phyloP scores from a whole-genome alignment of 2,888 invertebrate genomes.

The Hirtodrosophila alboralis region DNA sequence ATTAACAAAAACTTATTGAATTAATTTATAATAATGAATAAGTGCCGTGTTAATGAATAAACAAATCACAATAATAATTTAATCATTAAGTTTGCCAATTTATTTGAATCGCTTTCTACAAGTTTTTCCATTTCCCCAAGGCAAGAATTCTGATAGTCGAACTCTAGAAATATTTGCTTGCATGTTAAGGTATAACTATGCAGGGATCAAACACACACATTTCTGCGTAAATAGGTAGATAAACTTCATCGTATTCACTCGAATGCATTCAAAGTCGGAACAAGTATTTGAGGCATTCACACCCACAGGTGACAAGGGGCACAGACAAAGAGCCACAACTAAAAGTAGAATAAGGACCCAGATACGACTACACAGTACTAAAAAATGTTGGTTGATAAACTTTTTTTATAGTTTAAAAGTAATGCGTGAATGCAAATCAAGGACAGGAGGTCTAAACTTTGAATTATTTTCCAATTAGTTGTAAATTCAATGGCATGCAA shows the following conservation, averaged over 20 bases:
- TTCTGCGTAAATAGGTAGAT: constrained; percentile 58
- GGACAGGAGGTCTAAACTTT: too few species aligned
- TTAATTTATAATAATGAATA: constrained; percentile 22
- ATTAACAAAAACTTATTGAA: constrained; percentile 1
- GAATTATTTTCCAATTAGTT: too few species aligned
- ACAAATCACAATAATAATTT: not conserved
- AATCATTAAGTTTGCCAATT: not conserved
- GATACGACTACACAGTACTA: constrained; percentile 1
- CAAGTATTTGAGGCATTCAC: constrained; percentile 65
- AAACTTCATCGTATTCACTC: constrained; percentile 57
- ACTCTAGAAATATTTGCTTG: constrained; percentile 19
- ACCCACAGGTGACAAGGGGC: constrained; percentile 66
- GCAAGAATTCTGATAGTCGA: constrained; percentile 17
- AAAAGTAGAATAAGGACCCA: constrained; percentile 16
- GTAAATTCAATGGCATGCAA: too few species aligned
- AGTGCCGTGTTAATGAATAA: not conserved
- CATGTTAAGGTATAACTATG: constrained; percentile 29
- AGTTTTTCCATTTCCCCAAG: constrained; percentile 29
- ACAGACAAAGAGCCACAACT: constrained; percentile 38
- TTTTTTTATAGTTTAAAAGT: too few species aligned
- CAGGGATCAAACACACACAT: constrained; percentile 19
- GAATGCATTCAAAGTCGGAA: constrained; percentile 52
- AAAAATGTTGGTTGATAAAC: too few species aligned
- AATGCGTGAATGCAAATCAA: too few species aligned
- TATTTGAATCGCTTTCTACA: not conserved